Evolutionary conservation across 2,888 invertebrate genomes (phyloP).

Genomic region (Leptinotarsa peninsularis): DNA sequence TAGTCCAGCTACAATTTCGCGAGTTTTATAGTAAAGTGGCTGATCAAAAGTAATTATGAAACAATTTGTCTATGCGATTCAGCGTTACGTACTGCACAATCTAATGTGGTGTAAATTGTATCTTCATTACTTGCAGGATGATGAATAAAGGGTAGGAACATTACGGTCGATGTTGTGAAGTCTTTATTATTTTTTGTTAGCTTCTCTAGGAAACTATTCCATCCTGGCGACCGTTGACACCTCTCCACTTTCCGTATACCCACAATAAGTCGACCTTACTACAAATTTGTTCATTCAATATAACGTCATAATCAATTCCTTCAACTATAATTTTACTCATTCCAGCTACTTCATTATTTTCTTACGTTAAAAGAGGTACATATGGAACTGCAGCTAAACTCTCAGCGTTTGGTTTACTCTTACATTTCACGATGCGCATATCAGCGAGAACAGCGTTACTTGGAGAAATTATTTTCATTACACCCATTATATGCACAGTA

Average conservation of each 20-base stretch:
- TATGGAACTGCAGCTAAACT: too few species aligned
- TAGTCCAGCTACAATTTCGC: conserved; percentile 46
- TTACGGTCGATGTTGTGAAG: conserved; percentile 49
- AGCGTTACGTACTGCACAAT: conserved; percentile 48
- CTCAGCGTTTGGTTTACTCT: too few species aligned
- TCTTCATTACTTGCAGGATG: conserved; percentile 42
- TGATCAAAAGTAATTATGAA: conserved; percentile 19
- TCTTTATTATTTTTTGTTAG: conserved; percentile 38
- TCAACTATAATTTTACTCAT: too few species aligned
- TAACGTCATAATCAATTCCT: background rate
- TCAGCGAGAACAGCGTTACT: conserved; percentile 29
- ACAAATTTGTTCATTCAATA: conserved; percentile 23
- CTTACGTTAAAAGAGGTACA: too few species aligned
- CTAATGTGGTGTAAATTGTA: conserved; percentile 54
- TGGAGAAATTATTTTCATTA: conserved; percentile 52
- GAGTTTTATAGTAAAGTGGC: conserved; percentile 50
- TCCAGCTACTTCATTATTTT: too few species aligned
- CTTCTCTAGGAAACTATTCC: conserved; percentile 49
- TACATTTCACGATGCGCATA: too few species aligned
- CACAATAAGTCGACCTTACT: conserved; percentile 50
- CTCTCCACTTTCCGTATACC: conserved; percentile 43
- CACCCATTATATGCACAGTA: conserved; percentile 56
- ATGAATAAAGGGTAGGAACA: conserved; percentile 44
- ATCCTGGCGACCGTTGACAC: conserved; percentile 44
- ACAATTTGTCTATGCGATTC: background rate